Base-by-base conservation (phyloP, 2,888 invertebrate genomes). In the Sarcophaga caerulescens region DNA sequence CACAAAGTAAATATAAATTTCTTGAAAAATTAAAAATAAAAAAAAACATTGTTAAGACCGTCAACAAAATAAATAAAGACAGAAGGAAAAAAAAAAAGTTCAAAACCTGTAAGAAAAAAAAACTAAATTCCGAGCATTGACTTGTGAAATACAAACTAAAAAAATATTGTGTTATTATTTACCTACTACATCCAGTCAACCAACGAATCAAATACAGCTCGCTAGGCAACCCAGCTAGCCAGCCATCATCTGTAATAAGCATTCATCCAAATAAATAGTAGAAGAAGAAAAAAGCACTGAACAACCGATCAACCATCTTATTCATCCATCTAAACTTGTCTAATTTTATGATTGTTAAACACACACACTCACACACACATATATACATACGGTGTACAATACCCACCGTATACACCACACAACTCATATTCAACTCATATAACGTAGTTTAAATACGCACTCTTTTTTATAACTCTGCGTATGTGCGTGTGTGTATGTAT, bases 281-380 rank as follows among this genome's bases (percentile, higher is more conserved):
- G 17, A 12, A 65, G 59, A 68, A 6, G 17, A 35, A 60, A 57
- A 52, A 70, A 57, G 47, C 21, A 3, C 47, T n/a, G n/a, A 12
- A 52, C 44, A 73, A 63, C 63, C 62, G 62, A 68, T 45, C 47
- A 84, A 65, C 65, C 57, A 80, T 23, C 60, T 52, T 52, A 52
- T 17, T 14, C 70, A 82, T 65, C 35, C 77, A 73, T 82, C 83
- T 76, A 85, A 81, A 85, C 79, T 83, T 85, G 83, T 80, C 85
- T 83, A 83, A 80, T 83, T 85, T 85, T 83, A 80, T 85, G 75
- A 71, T 77, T 85, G 68, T 68, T 83, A 68, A 70, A 82, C 74
- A 71, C 65, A 77, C 68, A 70, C 62, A 75, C 35, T 68, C 81
- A 47, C 14, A 12, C 11, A n/a, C 10, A 25, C 10, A 14, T 25